Conservation (phyloP, 2,113 vertebrate species). For the Columbina picui region DNA sequence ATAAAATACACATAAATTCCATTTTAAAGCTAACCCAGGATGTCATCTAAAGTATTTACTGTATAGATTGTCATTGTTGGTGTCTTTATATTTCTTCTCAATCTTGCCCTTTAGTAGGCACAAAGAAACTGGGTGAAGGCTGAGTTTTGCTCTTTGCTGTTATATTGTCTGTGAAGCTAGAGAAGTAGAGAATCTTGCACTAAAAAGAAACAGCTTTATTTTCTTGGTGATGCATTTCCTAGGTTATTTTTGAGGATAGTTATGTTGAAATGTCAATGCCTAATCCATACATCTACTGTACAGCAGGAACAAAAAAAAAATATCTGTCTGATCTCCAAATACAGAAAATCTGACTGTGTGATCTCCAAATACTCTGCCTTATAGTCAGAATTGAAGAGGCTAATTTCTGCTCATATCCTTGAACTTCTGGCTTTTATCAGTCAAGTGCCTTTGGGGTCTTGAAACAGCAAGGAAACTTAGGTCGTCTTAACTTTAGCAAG, state of each 20-base stretch:
- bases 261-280: background rate
- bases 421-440: background rate
- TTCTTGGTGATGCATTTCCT: background rate
- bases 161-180: background rate
- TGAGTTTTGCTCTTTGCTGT: background rate
- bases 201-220: background rate
- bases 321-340: too few relatives aligned
- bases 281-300: background rate
- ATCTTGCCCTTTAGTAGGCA: conserved; percentile 10
- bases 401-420: background rate
- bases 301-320: background rate
- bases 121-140: background rate
- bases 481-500: too few relatives aligned
- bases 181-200: background rate
- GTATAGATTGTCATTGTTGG: background rate
- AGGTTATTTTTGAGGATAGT: background rate
- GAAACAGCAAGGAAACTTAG: background rate
- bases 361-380: background rate
- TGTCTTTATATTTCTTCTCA: background rate
- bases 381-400: background rate
- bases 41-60: background rate
- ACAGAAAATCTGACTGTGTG: background rate
- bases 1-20: background rate
- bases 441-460: background rate
- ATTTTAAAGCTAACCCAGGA: background rate